phyloP scores from a whole-genome alignment of 2,113 vertebrate genomes.

The Saguinus midas region DNA sequence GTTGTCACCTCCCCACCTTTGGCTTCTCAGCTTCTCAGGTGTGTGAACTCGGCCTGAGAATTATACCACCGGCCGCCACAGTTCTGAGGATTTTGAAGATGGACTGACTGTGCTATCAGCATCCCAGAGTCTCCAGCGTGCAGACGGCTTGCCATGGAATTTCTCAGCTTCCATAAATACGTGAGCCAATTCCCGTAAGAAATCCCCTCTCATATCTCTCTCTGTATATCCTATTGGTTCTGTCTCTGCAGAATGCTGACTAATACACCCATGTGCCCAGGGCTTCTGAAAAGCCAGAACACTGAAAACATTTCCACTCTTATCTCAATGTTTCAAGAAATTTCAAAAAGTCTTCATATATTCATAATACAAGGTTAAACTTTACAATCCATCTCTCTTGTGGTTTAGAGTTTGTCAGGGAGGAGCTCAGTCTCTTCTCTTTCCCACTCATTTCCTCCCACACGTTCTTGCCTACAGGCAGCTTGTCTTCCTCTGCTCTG shows the following conservation, averaged over 20 bases:
- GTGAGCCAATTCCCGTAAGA: not conserved
- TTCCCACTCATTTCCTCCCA: not conserved
- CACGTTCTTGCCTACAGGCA: no score
- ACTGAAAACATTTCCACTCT: not conserved
- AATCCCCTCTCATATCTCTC: not conserved
- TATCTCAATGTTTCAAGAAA: not conserved
- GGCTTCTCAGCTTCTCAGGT: not conserved
- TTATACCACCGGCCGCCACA: not conserved
- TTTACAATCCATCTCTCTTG: not conserved
- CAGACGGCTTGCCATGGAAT: not conserved
- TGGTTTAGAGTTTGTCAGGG: not conserved
- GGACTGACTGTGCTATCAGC: not conserved
- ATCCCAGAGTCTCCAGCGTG: not conserved
- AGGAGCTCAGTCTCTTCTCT: not conserved
- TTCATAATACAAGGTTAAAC: not conserved
- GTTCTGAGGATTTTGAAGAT: not conserved
- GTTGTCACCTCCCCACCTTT: not conserved
- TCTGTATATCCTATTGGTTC: not conserved
- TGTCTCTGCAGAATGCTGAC: not conserved
- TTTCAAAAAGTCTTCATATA: not conserved
- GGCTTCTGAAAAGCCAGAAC: not conserved
- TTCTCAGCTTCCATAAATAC: not conserved
- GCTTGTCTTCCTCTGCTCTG: rapidly evolving
- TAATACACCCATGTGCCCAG: not conserved
- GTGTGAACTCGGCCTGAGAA: not conserved